Percentiles rank a stretch among this genome's conserved stretches.
These are phyloP conservation scores for Cassiopea xamachana DNA, from an alignment of 30 jellyfish, hydroid and myxozoan species.

Conservation along the genomic window DNA sequence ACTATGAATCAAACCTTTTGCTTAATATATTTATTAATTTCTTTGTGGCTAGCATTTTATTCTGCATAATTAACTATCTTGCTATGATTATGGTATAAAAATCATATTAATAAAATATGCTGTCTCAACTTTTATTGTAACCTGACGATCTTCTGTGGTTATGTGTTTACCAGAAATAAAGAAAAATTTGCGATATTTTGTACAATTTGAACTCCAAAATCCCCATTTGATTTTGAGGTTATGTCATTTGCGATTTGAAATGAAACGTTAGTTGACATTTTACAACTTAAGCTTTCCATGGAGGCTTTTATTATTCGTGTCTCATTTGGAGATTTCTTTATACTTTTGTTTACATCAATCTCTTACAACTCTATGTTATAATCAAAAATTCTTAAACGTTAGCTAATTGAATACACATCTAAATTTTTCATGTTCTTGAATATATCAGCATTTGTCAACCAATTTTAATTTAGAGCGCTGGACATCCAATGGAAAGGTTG, in stretches of 20 bases:
- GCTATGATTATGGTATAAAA: neutral
- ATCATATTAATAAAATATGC: slow-evolving; percentile 2
- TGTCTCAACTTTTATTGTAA: neutral
- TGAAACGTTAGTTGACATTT: neutral
- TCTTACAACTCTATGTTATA: too few relatives aligned
- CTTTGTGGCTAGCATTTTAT: neutral
- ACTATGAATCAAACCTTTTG: neutral
- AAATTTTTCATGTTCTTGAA: too few relatives aligned
- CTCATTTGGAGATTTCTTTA: neutral
- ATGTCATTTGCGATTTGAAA: neutral
- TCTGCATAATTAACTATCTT: neutral
- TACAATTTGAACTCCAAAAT: neutral
- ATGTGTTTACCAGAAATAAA: neutral
- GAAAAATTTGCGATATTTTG: neutral
- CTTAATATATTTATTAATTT: neutral
- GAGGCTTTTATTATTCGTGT: neutral
- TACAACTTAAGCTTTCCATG: neutral
- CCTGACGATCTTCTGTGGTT: neutral
- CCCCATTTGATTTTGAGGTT: neutral
- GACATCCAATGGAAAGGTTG: too few relatives aligned
- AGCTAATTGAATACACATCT: too few relatives aligned
- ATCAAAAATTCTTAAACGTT: too few relatives aligned
- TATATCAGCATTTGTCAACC: too few relatives aligned
- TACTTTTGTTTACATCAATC: too few relatives aligned
- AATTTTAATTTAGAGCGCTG: too few relatives aligned